Conservation (phyloP, 2,797 vertebrate species). For the Chlorospingus flavigularis region DNA sequence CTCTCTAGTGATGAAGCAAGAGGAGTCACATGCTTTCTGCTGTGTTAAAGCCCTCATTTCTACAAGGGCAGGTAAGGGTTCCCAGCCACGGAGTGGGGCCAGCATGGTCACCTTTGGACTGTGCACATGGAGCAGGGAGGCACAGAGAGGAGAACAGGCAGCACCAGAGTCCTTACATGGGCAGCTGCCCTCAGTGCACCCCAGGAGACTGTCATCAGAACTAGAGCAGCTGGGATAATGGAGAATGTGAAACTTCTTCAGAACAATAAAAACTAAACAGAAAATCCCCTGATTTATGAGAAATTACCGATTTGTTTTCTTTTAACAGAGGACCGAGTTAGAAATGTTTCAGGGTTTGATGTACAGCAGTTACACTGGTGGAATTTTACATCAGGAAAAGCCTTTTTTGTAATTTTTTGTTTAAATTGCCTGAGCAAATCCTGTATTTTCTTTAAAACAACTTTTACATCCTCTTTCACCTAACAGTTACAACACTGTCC, state of each 20-base stretch:
- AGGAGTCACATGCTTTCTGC: not conserved
- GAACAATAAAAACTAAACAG: not conserved
- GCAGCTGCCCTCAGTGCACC: not conserved
- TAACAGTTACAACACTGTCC: not conserved
- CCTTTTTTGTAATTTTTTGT: not conserved
- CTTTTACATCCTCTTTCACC: not conserved
- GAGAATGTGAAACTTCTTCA: not conserved
- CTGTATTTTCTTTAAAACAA: not conserved
- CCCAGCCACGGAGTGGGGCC: not conserved
- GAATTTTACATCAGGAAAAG: not conserved
- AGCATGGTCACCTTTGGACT: accelerated
- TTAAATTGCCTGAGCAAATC: not conserved
- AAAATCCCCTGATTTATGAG: not conserved
- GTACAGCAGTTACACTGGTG: not conserved
- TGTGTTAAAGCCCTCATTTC: not conserved
- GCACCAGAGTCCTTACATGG: not conserved
- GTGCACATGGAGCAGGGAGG: accelerated
- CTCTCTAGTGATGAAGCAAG: not conserved
- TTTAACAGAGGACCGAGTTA: not conserved
- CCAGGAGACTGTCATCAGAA: not conserved
- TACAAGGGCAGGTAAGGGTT: not conserved
- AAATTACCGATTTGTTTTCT: not conserved
- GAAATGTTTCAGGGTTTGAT: not conserved
- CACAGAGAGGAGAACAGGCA: not conserved
- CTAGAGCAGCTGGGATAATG: not conserved